Base-by-base conservation (phyloP, 2,113 vertebrate genomes). In the Anas platyrhynchos region DNA sequence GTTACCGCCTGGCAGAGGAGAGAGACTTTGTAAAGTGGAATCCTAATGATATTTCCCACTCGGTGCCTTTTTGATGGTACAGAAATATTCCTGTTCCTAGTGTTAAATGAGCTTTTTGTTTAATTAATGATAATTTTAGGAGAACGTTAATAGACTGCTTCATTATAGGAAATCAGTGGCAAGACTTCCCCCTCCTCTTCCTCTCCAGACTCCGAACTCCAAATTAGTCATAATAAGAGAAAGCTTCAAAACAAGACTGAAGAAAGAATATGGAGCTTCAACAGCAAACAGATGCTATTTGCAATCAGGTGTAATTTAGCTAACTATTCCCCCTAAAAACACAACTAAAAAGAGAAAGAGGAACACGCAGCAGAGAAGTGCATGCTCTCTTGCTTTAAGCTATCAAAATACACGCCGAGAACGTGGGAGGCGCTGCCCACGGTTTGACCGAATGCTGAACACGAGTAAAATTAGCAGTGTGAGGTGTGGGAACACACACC, bases 251-350 rank as follows among this genome's bases (percentile, higher is more conserved):
- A 54, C 13, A 36, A 83, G 92, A 92, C 41, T 82, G 87, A 88
- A 85, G 81, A 68, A 95, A 94, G 81, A 79, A 87, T 43, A 78
- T 0, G 20, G 63, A 86, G 36, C 58, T 66, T 55, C 56, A 68
- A 68, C 63, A 77, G 91, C 78, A 94, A 89, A 91, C 71, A 93
- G 91, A 73, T 94, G 96, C 66, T 95, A 93, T 94, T 91, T 93
- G 81, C 93, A 96, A 96, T 96, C 88, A 91, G 86, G 84, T 87
- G 50, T 91, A 94, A 96, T 91, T 91, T 66, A 96, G 74, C 43
- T 81, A 93, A 89, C 67, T 84, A 43, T 65, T 93, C 61, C 72
- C 94, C 1, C 0, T 67, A 74, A 83, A 94, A 96, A 88, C 75
- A 94, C 74, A 88, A 97, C 94, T 96, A 95, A 85, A 89, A 91